Base-by-base conservation (phyloP, 1,140 invertebrate species). In the Steinernema khuongi region DNA sequence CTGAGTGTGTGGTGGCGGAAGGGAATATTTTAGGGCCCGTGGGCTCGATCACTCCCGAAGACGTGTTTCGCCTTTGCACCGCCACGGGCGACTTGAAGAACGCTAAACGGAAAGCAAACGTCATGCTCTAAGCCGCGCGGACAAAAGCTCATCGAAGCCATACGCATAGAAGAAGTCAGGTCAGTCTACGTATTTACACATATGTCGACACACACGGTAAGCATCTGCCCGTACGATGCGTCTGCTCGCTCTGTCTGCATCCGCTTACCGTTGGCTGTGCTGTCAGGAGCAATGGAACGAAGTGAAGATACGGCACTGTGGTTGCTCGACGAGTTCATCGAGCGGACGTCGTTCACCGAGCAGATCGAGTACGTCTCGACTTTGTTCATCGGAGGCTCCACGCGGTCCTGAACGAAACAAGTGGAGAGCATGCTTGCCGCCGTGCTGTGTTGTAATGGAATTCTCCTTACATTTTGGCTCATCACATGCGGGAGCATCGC, bases 401-500 rank as follows among this genome's bases (percentile, higher is more conserved):
- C 50, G 7, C 50, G 50, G 19, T 60, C 50, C 50, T 60, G 22
- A 60, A 60, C 50, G 22, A 26, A 7, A 22, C 36, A 26, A 60
- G 50, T 60, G 50, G 26, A n/a, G 22, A n/a, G 7, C 7, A 22
- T 60, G 7, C 14, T 60, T n/a, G n/a, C 7, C 19, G 26, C 4
- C 14, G 50, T 60, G 7, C 14, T 4, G 26, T 26, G 26, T 60
- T 14, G 50, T n/a, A 22, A 22, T 14, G 50, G 50, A n/a, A 60
- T n/a, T 60, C 26, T 60, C 11, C 50, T 60, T 60, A 60, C 50
- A 60, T 60, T 60, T 60, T 60, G 50, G 26, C 50, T 60, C 50
- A 60, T 60, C 50, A 60, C 50, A 60, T 60, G 50, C 50, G 50
- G 50, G 22, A 74, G 28, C 26, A 36, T 74, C 31, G 31, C 70